A percentile compares a stretch with the other conserved stretches of the same genome.
These are phyloP conservation scores for Melanotaenia duboulayi DNA, from an alignment of 2,113 vertebrate genomes.

Conservation along the genomic window DNA sequence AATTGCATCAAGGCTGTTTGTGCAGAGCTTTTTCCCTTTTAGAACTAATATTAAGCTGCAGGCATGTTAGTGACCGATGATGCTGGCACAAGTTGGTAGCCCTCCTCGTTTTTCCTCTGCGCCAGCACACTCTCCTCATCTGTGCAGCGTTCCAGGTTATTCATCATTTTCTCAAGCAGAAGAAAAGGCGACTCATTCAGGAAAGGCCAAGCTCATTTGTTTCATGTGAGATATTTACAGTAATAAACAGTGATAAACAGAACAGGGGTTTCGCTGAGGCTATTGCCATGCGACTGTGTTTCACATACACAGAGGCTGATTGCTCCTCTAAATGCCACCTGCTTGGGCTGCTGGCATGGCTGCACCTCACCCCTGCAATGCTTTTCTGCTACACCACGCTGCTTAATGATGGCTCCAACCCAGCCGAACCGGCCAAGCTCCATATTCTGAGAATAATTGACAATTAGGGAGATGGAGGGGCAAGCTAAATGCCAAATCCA, in stretches of 20 bases:
- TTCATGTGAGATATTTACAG: slow-evolving; percentile 51
- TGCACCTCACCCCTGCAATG: slow-evolving; percentile 22
- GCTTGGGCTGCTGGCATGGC: slow-evolving; percentile 42
- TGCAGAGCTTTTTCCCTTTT: slow-evolving; percentile 19
- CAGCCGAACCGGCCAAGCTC: slow-evolving; percentile 36
- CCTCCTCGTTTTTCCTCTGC: slow-evolving; percentile 14
- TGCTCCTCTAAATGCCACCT: slow-evolving; percentile 75
- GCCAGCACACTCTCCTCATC: slow-evolving; percentile 30
- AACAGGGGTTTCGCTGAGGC: slow-evolving; percentile 25
- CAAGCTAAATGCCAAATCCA: slow-evolving; percentile 56
- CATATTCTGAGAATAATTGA: slow-evolving; percentile 71
- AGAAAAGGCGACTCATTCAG: slow-evolving; percentile 19
- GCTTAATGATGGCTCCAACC: slow-evolving; percentile 63
- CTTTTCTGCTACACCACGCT: slow-evolving; percentile 42
- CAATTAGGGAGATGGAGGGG: slow-evolving; percentile 55
- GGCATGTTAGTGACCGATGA: slow-evolving; percentile 32
- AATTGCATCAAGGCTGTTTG: not conserved
- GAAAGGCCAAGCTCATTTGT: slow-evolving; percentile 69
- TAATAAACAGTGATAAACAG: slow-evolving; percentile 62
- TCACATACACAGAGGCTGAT: slow-evolving; percentile 55
- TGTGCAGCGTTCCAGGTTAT: slow-evolving; percentile 31
- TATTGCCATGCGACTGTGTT: slow-evolving; percentile 44
- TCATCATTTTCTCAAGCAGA: slow-evolving; percentile 37
- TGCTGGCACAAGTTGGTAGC: not conserved
- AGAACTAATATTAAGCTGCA: slow-evolving; percentile 10